Evolutionary conservation across 92 coral and sea anemone genomes (phyloP).

Genomic region (Palythoa grandis): DNA sequence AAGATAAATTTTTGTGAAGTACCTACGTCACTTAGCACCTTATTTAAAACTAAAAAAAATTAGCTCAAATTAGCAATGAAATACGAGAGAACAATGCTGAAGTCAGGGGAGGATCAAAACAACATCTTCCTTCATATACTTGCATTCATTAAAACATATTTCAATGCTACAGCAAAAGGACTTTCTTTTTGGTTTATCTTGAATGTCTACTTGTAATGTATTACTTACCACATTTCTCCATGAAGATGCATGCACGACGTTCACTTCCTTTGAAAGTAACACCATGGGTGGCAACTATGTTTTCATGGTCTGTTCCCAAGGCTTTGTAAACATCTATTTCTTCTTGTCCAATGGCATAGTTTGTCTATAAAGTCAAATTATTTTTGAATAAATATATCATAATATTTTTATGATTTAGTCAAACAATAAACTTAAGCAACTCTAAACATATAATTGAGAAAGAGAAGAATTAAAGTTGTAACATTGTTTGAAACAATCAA

Average conservation of each 20-base stretch:
- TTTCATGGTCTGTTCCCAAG: constrained; percentile 61
- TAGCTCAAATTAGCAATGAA: too few relatives aligned
- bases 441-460: neutral
- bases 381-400: neutral
- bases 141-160: neutral
- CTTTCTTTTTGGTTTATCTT: neutral
- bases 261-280: constrained; percentile 58
- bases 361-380: constrained; percentile 40
- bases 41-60: too few relatives aligned
- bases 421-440: neutral
- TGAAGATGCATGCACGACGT: constrained; percentile 59
- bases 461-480: too few relatives aligned
- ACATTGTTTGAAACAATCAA: too few relatives aligned
- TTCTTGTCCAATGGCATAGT: constrained; percentile 29
- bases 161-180: neutral
- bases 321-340: constrained; percentile 63
- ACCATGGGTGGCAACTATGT: constrained; percentile 64
- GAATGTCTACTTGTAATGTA: neutral
- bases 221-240: constrained; percentile 84
- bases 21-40: too few relatives aligned
- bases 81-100: too few relatives aligned
- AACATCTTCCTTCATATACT: too few relatives aligned
- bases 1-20: too few relatives aligned
- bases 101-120: too few relatives aligned
- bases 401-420: neutral